Conservation (phyloP, 2,888 invertebrate genomes). For the Hypena proboscidalis region DNA sequence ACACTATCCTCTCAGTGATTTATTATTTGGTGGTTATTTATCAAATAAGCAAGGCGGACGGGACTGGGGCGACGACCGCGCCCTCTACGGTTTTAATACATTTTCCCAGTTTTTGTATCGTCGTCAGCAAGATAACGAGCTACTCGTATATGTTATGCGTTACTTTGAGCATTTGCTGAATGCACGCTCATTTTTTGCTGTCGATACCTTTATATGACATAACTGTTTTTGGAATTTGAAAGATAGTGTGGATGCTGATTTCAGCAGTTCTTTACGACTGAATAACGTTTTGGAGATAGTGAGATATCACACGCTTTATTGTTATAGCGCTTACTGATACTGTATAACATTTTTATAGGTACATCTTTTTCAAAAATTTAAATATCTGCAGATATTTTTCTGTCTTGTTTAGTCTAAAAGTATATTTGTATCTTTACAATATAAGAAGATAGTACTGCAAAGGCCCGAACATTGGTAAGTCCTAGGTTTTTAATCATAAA, state of each 20-base stretch:
- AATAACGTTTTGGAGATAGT: conserved; percentile 30
- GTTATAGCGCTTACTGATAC: no score
- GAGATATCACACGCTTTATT: conserved; percentile 27
- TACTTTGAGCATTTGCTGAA: conserved; percentile 54
- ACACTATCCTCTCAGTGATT: conserved; percentile 55
- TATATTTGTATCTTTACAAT: no score
- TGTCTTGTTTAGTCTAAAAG: no score
- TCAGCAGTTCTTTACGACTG: conserved; percentile 27
- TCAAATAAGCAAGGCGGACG: conserved; percentile 63
- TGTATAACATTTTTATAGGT: no score
- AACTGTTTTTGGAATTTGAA: no score
- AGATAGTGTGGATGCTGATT: conserved; percentile 6
- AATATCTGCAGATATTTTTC: no score
- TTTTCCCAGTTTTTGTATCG: conserved; percentile 65
- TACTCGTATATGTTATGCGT: conserved; percentile 42
- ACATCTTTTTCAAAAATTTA: no score
- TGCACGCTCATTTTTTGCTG: conserved; percentile 39
- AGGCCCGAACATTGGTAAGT: no score
- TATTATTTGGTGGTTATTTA: conserved; percentile 70
- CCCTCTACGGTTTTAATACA: conserved; percentile 60
- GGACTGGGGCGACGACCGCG: conserved; percentile 48
- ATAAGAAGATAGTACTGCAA: no score
- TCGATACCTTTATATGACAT: no score
- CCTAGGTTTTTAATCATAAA: no score
- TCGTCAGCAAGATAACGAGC: conserved; percentile 72